Evolutionary conservation across 2,113 vertebrate genomes (phyloP).

Genomic region (Cavia aperea): DNA sequence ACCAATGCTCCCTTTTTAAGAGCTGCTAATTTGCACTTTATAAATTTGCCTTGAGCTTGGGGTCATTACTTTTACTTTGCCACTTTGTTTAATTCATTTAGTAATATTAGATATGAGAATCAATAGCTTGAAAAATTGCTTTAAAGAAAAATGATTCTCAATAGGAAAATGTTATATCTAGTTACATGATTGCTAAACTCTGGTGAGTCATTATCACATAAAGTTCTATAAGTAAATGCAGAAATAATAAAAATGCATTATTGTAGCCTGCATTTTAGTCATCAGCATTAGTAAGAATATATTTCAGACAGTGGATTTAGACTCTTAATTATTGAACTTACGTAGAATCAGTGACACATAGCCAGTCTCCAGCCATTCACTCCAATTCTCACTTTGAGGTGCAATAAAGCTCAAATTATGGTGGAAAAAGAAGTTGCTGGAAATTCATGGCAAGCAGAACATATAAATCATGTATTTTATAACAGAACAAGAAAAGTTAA

Average conservation of each 20-base stretch:
- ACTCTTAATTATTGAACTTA: not conserved
- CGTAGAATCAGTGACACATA: not conserved
- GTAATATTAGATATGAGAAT: slow-evolving; percentile 52
- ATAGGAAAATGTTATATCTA: slow-evolving; percentile 54
- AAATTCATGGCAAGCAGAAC: not conserved
- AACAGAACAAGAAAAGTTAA: not conserved
- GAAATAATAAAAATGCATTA: slow-evolving; percentile 35
- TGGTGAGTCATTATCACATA: slow-evolving; percentile 49
- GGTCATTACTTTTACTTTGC: slow-evolving; percentile 41
- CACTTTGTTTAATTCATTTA: slow-evolving; percentile 59
- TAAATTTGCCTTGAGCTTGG: slow-evolving; percentile 33
- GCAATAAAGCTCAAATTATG: not conserved
- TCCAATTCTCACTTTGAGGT: not conserved
- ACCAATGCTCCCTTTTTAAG: not conserved
- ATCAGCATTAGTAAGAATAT: not conserved
- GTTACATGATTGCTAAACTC: slow-evolving; percentile 16
- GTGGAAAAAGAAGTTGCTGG: not conserved
- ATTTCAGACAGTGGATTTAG: slow-evolving; percentile 11
- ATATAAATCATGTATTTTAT: not conserved
- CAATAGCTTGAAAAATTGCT: slow-evolving; percentile 35
- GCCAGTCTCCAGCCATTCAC: not conserved
- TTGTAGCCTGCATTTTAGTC: slow-evolving; percentile 18
- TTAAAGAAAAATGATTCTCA: slow-evolving; percentile 56
- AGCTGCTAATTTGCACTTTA: slow-evolving; percentile 32
- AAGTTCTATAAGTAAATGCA: slow-evolving; percentile 48